Evolutionary conservation across 1,140 invertebrate genomes (phyloP).

Genomic region (Drosophila tristis): DNA sequence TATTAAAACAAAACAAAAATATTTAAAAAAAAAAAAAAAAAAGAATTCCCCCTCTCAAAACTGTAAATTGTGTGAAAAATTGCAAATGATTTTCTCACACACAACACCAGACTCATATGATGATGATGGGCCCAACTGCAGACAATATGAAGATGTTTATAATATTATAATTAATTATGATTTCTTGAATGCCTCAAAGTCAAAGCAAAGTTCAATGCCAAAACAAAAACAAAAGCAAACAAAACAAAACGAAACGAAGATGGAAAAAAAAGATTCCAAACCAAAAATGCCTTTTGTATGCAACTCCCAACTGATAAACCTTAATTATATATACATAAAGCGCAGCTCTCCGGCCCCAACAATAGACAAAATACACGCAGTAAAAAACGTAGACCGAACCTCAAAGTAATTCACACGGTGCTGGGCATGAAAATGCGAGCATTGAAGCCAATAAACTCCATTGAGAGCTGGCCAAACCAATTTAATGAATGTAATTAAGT

Average conservation of each 20-base stretch:
- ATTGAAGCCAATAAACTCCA: constrained; percentile 43
- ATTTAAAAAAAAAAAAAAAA: not conserved
- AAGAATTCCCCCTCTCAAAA: constrained; percentile 31
- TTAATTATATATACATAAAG: constrained; percentile 77
- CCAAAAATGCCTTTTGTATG: constrained; percentile 58
- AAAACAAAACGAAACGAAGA: constrained; percentile 27
- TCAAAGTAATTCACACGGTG: constrained; percentile 66
- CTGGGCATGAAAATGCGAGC: constrained; percentile 42
- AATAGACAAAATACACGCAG: constrained; percentile 43
- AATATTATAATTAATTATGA: constrained; percentile 78
- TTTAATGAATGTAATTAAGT: constrained; percentile 63
- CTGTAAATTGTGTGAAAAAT: constrained; percentile 64
- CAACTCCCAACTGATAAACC: constrained; percentile 66
- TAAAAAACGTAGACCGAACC: constrained; percentile 21
- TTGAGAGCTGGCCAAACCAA: constrained; percentile 34
- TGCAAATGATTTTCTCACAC: constrained; percentile 59
- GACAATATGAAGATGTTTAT: constrained; percentile 73
- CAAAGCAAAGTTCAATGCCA: constrained; percentile 80
- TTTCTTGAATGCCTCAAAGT: constrained; percentile 70
- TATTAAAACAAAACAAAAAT: constrained; percentile 24
- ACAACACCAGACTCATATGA: constrained; percentile 21
- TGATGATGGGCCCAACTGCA: constrained; percentile 31
- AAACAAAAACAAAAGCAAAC: constrained; percentile 48
- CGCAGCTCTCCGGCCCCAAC: constrained; percentile 56
- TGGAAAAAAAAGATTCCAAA: no score